Conservation (phyloP, 2,113 vertebrate species). For the Carassius gibelio region DNA sequence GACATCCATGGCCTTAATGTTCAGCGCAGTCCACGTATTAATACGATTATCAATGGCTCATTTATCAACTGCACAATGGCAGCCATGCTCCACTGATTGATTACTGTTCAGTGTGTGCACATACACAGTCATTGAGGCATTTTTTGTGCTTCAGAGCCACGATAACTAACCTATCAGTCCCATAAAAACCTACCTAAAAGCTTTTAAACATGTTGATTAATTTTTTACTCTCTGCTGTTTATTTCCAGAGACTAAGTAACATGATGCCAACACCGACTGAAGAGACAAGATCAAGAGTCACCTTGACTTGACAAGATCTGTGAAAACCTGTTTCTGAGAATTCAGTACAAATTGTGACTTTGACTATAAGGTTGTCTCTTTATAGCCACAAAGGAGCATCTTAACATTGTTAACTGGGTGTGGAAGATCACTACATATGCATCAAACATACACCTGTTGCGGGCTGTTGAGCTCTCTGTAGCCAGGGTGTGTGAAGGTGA, state of each 20-base stretch:
- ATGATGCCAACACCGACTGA: neutral
- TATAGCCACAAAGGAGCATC: neutral
- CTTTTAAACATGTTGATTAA: neutral
- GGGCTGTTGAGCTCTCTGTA: slow-evolving; percentile 29
- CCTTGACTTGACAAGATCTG: slow-evolving; percentile 14
- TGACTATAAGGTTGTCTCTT: neutral
- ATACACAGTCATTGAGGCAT: slow-evolving; percentile 11
- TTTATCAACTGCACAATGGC: slow-evolving; percentile 74
- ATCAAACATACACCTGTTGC: neutral
- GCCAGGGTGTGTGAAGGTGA: slow-evolving; percentile 46
- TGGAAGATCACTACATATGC: neutral
- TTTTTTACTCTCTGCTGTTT: neutral
- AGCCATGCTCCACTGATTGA: slow-evolving; percentile 70
- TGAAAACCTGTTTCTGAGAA: neutral
- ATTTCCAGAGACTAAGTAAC: neutral
- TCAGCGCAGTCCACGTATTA: slow-evolving; percentile 73
- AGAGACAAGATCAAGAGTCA: slow-evolving; percentile 13
- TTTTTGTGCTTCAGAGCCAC: slow-evolving; percentile 15
- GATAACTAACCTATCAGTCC: neutral
- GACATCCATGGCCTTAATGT: slow-evolving; percentile 67
- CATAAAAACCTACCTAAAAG: neutral
- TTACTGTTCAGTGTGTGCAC: slow-evolving; percentile 58
- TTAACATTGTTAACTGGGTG: neutral
- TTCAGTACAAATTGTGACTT: neutral
- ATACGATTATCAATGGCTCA: slow-evolving; percentile 78